A percentile compares a stretch with the other conserved stretches of the same genome.
phyloP scores from a whole-genome alignment of 2,888 invertebrate species.

The Lissonota sp. region DNA sequence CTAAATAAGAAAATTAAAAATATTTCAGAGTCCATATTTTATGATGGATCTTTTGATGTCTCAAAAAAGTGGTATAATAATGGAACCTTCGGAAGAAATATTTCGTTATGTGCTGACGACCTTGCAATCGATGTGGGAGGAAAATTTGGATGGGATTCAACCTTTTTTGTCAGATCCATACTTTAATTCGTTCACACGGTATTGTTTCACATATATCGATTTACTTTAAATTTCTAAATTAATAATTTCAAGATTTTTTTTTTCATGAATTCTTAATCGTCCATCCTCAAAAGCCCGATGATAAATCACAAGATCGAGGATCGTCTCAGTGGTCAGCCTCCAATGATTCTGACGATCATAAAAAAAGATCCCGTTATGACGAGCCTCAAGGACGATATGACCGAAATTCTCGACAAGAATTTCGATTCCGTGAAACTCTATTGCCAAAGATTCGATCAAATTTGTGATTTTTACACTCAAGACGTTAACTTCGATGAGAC shows the following conservation, averaged over 20 bases:
- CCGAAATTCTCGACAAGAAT: conserved; percentile 86
- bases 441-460: conserved; percentile 87
- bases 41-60: conserved; percentile 85
- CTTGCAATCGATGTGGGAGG: conserved; percentile 88
- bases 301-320: conserved; percentile 93
- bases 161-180: conserved; percentile 89
- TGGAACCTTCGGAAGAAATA: conserved; percentile 88
- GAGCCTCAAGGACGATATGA: conserved; percentile 86
- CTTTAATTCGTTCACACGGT: conserved; percentile 91
- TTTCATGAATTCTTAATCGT: conserved; percentile 28
- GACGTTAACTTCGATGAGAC: conserved; percentile 88
- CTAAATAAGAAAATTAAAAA: background rate
- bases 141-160: conserved; percentile 88
- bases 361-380: conserved; percentile 87
- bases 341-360: conserved; percentile 89
- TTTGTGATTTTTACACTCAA: conserved; percentile 89
- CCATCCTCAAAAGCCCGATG: conserved; percentile 87
- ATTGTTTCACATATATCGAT: conserved; percentile 38
- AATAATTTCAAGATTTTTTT: conserved; percentile 2
- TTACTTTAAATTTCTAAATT: conserved; percentile 4
- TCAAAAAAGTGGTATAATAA: conserved; percentile 79
- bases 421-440: conserved; percentile 88
- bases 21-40: conserved; percentile 87
- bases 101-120: conserved; percentile 86
- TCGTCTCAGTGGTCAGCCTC: conserved; percentile 90